Conservation (phyloP, 1,140 invertebrate genomes). For the Bombus confusus region DNA sequence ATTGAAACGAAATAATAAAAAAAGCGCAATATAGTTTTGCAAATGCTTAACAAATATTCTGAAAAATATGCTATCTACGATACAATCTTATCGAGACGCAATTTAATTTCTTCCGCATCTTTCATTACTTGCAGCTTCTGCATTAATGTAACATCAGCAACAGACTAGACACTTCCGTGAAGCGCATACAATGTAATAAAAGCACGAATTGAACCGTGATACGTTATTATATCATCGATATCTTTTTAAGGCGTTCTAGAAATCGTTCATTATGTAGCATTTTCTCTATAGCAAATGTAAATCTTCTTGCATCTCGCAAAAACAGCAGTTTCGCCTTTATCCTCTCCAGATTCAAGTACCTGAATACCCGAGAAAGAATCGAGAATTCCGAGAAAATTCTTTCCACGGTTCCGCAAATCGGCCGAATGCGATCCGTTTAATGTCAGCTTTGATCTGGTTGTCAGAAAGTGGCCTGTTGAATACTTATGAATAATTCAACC, state of each 20-base stretch:
- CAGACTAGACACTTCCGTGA: background rate
- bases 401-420: background rate
- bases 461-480: background rate
- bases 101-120: background rate
- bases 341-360: too few relatives aligned
- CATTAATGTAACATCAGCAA: background rate
- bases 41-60: too few relatives aligned
- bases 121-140: background rate
- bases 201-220: background rate
- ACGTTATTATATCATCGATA: background rate
- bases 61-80: too few relatives aligned
- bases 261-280: background rate
- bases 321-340: background rate
- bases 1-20: too few relatives aligned
- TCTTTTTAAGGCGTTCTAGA: background rate
- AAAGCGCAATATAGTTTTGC: too few relatives aligned
- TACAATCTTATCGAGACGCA: background rate
- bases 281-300: background rate
- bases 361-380: background rate
- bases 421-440: background rate
- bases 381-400: background rate
- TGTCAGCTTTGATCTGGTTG: constrained; percentile 14
- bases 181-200: background rate
- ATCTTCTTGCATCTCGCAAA: background rate
- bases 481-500: constrained; percentile 46